phyloP scores from a whole-genome alignment of 35 echinoderm and acorn worm genomes.

The Lytechinus variegatus region DNA sequence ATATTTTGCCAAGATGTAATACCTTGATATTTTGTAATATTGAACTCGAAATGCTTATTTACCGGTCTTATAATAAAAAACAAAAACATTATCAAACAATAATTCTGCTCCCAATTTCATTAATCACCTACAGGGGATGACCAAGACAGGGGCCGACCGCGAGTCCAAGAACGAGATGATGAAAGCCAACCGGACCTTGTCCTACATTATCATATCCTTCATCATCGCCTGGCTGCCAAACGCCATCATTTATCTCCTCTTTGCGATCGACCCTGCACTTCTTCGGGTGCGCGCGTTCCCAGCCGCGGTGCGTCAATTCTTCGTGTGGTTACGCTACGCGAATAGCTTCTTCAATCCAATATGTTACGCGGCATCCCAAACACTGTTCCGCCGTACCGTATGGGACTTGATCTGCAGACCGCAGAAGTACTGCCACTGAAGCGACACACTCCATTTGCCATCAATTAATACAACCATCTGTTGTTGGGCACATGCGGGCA shows the following conservation, averaged over 20 bases:
- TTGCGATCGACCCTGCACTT: not conserved
- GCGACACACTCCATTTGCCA: no score
- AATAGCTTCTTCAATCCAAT: constrained; percentile 22
- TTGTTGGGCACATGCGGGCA: no score
- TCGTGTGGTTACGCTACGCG: not conserved
- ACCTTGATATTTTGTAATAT: no score
- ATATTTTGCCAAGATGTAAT: no score
- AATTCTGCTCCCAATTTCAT: no score
- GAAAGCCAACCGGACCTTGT: constrained; percentile 17
- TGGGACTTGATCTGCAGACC: not conserved
- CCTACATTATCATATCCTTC: constrained; percentile 9
- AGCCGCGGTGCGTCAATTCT: not conserved
- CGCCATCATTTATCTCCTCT: constrained; percentile 2
- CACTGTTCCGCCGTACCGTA: not conserved
- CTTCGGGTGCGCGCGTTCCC: not conserved
- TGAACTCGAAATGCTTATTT: no score
- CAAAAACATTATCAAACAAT: no score
- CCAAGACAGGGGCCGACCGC: not conserved
- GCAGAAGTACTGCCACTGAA: not conserved
- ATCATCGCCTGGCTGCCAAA: not conserved
- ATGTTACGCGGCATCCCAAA: not conserved
- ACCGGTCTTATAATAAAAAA: no score
- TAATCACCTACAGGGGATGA: not conserved
- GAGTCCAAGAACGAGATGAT: not conserved
- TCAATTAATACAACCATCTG: no score